Evolutionary conservation across 2,888 invertebrate genomes (phyloP), one percentile per base, ranked within the genome.

Genomic region (Morpho achilles): DNA sequence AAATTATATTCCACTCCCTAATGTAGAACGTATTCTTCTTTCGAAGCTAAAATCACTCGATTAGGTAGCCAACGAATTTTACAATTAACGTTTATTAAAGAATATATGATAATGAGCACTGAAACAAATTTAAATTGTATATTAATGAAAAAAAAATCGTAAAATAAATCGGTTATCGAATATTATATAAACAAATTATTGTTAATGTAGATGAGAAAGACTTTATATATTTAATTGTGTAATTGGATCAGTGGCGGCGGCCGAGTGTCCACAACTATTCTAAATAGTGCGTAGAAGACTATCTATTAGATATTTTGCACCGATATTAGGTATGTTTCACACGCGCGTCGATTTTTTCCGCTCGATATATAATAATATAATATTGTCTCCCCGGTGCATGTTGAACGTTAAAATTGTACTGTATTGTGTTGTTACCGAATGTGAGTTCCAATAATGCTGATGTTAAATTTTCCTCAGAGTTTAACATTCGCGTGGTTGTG

Each of bases 11-110:
- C 81, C 78, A 74, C 68, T 82, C 78, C 84, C 79, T 84, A 75
- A 69, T 51, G 80, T 87, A 89, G 84, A 70, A 67, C 76, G 75
- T 76, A 77, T 82, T 78, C 71, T 48, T 78, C 83, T 76, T 81
- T 75, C 70, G 52, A 61, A 58, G 56, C 58, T 63, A 53, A 74
- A 53, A 83, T 77, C 78, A 77, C 81, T 77, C 79, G 78, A 78
- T 77, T 89, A 90, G 88, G 81, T 90, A 89, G 88, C 82, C 83
- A 90, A 88, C 88, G 86, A 89, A 90, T 88, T 89, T 82, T 87
- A 85, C 80, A 80, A 60, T 61, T 53, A 64, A 61, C 54, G 42
- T 60, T 56, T 70, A 70, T 71, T 76, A 75, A 73, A 73, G 39
- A 76, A 73, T 75, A 74, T 74, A 79, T 84, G 87, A 79, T 76